Evolutionary conservation across 2,888 invertebrate genomes (phyloP).

Genomic region (Dicycla oo): DNA sequence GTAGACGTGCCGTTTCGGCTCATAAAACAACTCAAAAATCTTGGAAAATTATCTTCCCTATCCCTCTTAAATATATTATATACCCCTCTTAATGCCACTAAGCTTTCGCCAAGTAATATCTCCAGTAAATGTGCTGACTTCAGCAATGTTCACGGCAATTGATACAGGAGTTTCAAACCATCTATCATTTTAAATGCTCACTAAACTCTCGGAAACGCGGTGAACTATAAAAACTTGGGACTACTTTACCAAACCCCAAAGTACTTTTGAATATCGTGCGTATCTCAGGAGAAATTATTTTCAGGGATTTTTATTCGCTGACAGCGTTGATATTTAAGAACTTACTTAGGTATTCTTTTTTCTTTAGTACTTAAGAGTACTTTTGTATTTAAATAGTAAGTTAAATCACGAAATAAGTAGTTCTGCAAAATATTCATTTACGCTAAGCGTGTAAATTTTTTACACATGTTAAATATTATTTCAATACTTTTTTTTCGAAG

Average conservation of each 20-base stretch:
- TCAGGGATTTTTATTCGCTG: conserved; percentile 19
- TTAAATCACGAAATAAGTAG: no score
- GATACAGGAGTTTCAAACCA: conserved; percentile 33
- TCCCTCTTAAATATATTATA: background rate
- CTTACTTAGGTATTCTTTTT: conserved; percentile 23
- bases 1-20: background rate
- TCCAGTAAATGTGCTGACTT: conserved; percentile 42
- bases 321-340: conserved; percentile 20
- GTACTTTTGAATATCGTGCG: conserved; percentile 31
- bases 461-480: no score
- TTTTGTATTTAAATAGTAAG: no score
- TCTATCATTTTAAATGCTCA: conserved; percentile 48
- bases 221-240: conserved; percentile 45
- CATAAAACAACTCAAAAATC: conserved; percentile 15
- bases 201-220: conserved; percentile 24
- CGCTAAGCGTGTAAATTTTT: no score
- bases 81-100: conserved; percentile 10
- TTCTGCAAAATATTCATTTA: no score
- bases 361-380: no score
- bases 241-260: no score
- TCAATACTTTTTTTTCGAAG: no score
- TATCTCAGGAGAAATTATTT: conserved; percentile 26
- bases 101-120: conserved; percentile 35
- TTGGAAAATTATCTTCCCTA: conserved; percentile 5
- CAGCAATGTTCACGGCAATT: conserved; percentile 22